phyloP scores from a whole-genome alignment of 1,140 invertebrate genomes.

The Archivesica marissinica region DNA sequence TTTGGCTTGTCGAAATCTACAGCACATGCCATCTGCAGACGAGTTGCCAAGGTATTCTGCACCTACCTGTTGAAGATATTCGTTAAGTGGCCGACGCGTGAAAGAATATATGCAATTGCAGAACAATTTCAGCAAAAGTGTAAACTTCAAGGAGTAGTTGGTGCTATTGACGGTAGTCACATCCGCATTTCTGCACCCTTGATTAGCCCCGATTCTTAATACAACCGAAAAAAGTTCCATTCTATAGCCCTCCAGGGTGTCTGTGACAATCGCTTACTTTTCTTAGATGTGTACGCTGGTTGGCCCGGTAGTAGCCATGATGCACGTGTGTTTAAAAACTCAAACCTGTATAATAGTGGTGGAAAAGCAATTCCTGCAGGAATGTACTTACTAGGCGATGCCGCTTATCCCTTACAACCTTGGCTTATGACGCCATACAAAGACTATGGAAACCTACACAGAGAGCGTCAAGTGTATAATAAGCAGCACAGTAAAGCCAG shows the following conservation, averaged over 20 bases:
- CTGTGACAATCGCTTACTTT: slow-evolving; percentile 52
- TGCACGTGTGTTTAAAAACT: slow-evolving; percentile 62
- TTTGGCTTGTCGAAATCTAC: too few relatives aligned
- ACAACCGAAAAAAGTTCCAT: slow-evolving; percentile 65
- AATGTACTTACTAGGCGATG: slow-evolving; percentile 64
- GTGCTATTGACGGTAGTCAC: slow-evolving; percentile 65
- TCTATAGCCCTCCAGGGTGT: slow-evolving; percentile 62
- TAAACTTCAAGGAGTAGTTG: slow-evolving; percentile 65
- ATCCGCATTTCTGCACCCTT: slow-evolving; percentile 61
- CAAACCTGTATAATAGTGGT: slow-evolving; percentile 61
- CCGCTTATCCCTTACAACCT: slow-evolving; percentile 59
- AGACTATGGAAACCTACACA: slow-evolving; percentile 70
- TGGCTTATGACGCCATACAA: slow-evolving; percentile 67
- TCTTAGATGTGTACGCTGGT: slow-evolving; percentile 56
- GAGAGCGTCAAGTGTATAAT: slow-evolving; percentile 75
- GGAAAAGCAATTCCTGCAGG: background rate
- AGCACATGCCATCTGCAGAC: too few relatives aligned
- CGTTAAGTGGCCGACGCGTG: too few relatives aligned
- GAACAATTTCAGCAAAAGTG: too few relatives aligned
- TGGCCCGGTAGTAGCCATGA: slow-evolving; percentile 65
- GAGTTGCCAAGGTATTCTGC: too few relatives aligned
- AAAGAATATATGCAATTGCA: too few relatives aligned
- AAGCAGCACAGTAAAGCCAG: slow-evolving; percentile 65
- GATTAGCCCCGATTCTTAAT: slow-evolving; percentile 56
- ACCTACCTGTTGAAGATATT: too few relatives aligned